Base-by-base conservation (phyloP, 1,140 invertebrate species). In the Saxidomus purpurata region DNA sequence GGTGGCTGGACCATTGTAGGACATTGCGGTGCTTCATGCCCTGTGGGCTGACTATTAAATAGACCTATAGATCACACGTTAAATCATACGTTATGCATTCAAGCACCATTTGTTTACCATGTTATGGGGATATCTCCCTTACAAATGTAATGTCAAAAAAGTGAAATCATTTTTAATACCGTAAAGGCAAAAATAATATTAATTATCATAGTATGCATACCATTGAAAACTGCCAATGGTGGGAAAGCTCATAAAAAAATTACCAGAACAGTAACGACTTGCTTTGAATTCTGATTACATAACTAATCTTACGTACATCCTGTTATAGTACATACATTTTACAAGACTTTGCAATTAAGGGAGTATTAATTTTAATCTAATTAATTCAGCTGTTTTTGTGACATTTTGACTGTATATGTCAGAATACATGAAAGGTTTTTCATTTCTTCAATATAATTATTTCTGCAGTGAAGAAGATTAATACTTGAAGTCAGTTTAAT, bases 1-100 rank as follows among this genome's bases (percentile, higher is more conserved):
- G 67, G 22, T 38, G 67, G 22, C 67, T 71, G 67, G 67, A 71
- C 67, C 19, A n/a, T 71, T 63, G 34, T 67, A 67, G 25, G 63
- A 67, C 34, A 67, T 36, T 67, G 63, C 31, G 13, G 4, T 19
- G 67, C 19, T 31, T 71, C 34, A 38, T 28, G 34, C 67, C 67
- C 67, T n/a, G 34, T 38, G 67, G 67, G 34, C 9, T n/a, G 25
- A 28, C 67, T 28, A 71, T 71, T 31, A 71, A 71, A 63, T n/a
- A 63, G 59, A n/a, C n/a, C 34, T 38, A 28, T 11, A 71, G 67
- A 28, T 71, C 43, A 43, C 43, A 4, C 4, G 43, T 71, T n/a
- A n/a, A n/a, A n/a, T n/a, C 61, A 36, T 67, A 36, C 25, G 61
- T 71, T 71, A 38, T 38, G 15, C n/a, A 28, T 36, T 71, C 36